Evolutionary conservation across 30 jellyfish, hydroid and myxozoan genomes (phyloP), one percentile per base, ranked within the genome.

Genomic region (Aurelia coerulea): DNA sequence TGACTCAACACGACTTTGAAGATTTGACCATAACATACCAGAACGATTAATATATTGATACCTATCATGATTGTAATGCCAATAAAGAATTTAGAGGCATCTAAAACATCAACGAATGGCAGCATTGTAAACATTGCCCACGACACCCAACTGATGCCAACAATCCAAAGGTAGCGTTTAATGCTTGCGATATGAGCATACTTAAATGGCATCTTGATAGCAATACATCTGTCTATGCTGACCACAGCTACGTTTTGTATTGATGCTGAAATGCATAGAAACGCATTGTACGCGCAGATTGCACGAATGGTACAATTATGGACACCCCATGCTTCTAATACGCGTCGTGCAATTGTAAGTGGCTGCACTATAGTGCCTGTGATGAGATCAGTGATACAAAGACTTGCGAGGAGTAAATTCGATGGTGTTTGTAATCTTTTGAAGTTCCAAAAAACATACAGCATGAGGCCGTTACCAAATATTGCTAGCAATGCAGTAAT

Each of bases 261-360:
- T 13, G 93, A 84, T 11, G 68, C 88, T 0, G 81, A 74, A 53
- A 84, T 84, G 83, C 93, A 84, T 1, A 84, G 83, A 46, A 84
- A 84, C 32, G 93, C 93, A 23, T 84, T 70, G 62, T 73, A 84
- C n/a, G 93, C 93, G 62, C 93, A 84, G 23, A 84, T 68, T n/a
- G 93, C 81, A 9, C 93, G 93, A 9, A 74, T 59, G n/a, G 0
- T 35, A 88, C 93, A 84, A 56, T 84, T 62, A 56, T 84, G 93
- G 2, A 78, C 83, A 35, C 93, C 93, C 73, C 81, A 35, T 32
- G 93, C 93, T 58, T 84, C 93, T 14, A 84, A 18, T 17, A 74
- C 11, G 13, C 93, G 87, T 49, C 93, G 54, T 23, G 93, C 74
- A 1, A 84, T 73, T 46, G 93, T 71, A 49, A 84, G 54, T 19